Evolutionary conservation across 2,888 invertebrate species (phyloP).

Genomic region (Octodonta nipae): DNA sequence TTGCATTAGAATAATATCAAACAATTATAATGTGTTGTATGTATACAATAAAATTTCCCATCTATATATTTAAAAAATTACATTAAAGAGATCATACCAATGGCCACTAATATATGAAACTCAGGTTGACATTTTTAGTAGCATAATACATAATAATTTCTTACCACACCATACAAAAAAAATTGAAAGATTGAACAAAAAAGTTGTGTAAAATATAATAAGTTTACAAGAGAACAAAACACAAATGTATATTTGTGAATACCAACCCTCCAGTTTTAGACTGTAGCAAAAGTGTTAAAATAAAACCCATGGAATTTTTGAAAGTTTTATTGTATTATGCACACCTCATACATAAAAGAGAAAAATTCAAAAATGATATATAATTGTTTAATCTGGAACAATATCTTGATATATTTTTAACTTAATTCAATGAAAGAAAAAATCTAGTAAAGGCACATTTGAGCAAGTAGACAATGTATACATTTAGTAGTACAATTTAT

Average conservation of each 20-base stretch:
- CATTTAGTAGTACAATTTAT: conserved; percentile 24
- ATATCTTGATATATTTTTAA: conserved; percentile 4
- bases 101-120: too few species aligned
- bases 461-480: conserved; percentile 32
- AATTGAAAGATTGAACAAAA: too few species aligned
- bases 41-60: too few species aligned
- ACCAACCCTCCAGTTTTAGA: conserved; percentile 26
- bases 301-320: conserved; percentile 19
- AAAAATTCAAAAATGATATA: conserved; percentile 13
- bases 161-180: too few species aligned
- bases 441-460: conserved; percentile 33
- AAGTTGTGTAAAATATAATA: too few species aligned
- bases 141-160: too few species aligned
- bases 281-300: conserved; percentile 14
- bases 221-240: too few species aligned
- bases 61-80: too few species aligned
- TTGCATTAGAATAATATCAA: too few species aligned
- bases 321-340: conserved; percentile 21
- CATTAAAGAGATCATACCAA: too few species aligned
- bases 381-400: conserved; percentile 5
- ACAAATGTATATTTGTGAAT: conserved; percentile 23
- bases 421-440: conserved; percentile 10
- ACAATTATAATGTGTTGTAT: too few species aligned
- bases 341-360: conserved; percentile 17
- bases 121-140: too few species aligned